Evolutionary conservation across 2,888 invertebrate species (phyloP).

Genomic region (Ennomos quercinarius): DNA sequence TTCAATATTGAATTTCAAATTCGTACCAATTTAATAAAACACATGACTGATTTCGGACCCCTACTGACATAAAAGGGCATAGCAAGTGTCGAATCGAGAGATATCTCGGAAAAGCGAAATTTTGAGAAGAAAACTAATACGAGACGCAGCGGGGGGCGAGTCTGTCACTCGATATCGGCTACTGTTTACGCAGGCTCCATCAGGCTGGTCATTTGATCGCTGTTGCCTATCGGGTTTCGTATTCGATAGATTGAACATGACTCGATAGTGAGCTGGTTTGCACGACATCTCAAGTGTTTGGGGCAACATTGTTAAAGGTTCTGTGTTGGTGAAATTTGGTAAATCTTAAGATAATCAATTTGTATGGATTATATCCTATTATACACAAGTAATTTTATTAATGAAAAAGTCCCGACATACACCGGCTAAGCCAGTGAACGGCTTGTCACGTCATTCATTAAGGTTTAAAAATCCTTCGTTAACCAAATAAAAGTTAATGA

Average conservation of each 20-base stretch:
- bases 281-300: conserved; percentile 45
- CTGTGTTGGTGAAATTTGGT: too few relatives aligned
- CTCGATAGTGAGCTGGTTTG: conserved; percentile 50
- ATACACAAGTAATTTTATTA: too few relatives aligned
- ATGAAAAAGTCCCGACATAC: too few relatives aligned
- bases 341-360: too few relatives aligned
- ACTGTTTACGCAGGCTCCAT: conserved; percentile 71
- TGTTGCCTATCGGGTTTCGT: conserved; percentile 67
- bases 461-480: too few relatives aligned
- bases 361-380: too few relatives aligned
- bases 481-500: too few relatives aligned
- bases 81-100: conserved; percentile 38
- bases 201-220: conserved; percentile 51
- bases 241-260: conserved; percentile 68
- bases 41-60: conserved; percentile 44
- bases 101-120: conserved; percentile 47
- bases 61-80: conserved; percentile 45
- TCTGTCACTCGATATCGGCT: conserved; percentile 74
- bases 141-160: conserved; percentile 66
- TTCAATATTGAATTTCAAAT: conserved; percentile 40
- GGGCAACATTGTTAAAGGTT: conserved; percentile 25
- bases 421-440: too few relatives aligned
- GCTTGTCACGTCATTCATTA: too few relatives aligned
- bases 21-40: conserved; percentile 38
- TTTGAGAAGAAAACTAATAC: conserved; percentile 52